Conservation (phyloP, 2,797 vertebrate genomes). For the Lacerta viridis region DNA sequence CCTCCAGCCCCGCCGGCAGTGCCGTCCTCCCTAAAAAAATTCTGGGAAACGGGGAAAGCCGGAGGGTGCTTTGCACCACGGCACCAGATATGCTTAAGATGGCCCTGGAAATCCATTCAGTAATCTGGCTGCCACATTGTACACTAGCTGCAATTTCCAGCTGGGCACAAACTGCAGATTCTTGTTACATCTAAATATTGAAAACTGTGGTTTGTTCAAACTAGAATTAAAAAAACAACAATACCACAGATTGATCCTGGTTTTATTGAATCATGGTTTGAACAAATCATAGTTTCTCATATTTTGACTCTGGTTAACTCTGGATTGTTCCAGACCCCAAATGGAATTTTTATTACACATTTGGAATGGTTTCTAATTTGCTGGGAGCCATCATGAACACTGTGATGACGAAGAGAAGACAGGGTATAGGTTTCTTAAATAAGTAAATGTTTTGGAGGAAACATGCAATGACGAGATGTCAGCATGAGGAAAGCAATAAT, state of each 20-base stretch:
- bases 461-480: background rate
- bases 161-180: too few relatives aligned
- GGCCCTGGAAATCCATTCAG: too few relatives aligned
- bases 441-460: background rate
- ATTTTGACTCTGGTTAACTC: background rate
- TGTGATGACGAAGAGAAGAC: background rate
- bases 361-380: background rate
- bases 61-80: too few relatives aligned
- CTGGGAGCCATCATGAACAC: background rate
- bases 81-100: too few relatives aligned
- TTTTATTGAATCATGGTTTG: too few relatives aligned
- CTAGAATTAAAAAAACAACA: background rate
- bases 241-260: too few relatives aligned
- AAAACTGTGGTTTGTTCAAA: background rate
- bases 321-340: background rate
- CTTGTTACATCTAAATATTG: too few relatives aligned
- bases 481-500: background rate
- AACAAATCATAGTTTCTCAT: background rate
- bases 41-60: too few relatives aligned
- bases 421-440: background rate
- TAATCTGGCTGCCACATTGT: too few relatives aligned
- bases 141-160: too few relatives aligned
- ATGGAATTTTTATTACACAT: background rate
- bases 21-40: too few relatives aligned
- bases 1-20: too few relatives aligned